Conservation (phyloP, 2,888 invertebrate genomes). For the Cactoblastis cactorum region DNA sequence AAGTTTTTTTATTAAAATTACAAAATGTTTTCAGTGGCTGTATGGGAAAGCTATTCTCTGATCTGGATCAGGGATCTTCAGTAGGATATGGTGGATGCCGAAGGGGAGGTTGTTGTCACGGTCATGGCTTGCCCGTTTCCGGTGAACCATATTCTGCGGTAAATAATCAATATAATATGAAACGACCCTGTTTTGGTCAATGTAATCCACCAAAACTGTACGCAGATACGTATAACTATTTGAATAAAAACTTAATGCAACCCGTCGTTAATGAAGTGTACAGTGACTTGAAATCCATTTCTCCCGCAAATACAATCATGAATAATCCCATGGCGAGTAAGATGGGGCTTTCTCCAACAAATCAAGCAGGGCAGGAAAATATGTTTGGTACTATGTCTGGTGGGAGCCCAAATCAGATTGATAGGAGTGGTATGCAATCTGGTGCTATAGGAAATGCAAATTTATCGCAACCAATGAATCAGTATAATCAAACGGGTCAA, state of each 20-base stretch:
- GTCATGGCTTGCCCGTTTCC: conserved; percentile 35
- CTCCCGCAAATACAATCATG: conserved; percentile 53
- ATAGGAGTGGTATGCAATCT: neutral
- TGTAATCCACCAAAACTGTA: conserved; percentile 58
- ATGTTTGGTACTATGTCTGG: conserved; percentile 11
- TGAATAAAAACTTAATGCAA: conserved; percentile 61
- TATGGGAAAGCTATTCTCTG: conserved; percentile 65
- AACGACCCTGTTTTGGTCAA: conserved; percentile 39
- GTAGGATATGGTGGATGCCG: conserved; percentile 38
- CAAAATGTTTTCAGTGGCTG: conserved; percentile 52
- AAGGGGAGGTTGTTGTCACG: conserved; percentile 40
- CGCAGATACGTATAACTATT: conserved; percentile 58
- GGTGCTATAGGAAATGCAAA: conserved; percentile 22
- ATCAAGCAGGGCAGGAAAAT: conserved; percentile 14
- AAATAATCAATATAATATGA: conserved; percentile 18
- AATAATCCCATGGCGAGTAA: conserved; percentile 48
- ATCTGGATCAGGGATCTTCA: conserved; percentile 28
- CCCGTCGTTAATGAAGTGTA: conserved; percentile 66
- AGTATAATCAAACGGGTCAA: neutral
- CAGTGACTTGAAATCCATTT: conserved; percentile 55
- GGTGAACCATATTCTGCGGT: conserved; percentile 37
- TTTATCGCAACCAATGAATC: neutral
- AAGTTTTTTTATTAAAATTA: neutral
- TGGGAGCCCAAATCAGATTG: conserved; percentile 9
- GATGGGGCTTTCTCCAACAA: conserved; percentile 40